Conservation (phyloP, 2,888 invertebrate species). For the Nemotelus nigrinus region DNA sequence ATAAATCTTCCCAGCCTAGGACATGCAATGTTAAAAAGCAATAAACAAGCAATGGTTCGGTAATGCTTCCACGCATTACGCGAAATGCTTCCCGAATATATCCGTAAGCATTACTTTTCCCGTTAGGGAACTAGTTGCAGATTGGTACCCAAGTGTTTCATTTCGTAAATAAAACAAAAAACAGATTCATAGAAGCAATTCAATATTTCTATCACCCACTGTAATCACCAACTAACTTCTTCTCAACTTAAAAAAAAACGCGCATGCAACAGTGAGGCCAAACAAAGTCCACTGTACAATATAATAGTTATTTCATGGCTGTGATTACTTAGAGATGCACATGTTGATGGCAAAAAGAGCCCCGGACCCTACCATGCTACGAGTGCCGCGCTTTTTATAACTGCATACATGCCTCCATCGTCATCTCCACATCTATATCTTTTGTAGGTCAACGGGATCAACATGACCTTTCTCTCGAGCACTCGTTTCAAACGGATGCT, state of each 20-base stretch:
- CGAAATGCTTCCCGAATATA: too few relatives aligned
- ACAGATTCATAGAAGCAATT: background rate
- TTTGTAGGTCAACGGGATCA: constrained; percentile 25
- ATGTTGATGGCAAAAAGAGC: constrained; percentile 15
- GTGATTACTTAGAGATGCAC: constrained; percentile 18
- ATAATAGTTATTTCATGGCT: background rate
- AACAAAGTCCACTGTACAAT: too few relatives aligned
- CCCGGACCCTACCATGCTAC: background rate
- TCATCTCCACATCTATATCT: background rate
- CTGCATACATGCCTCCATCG: background rate
- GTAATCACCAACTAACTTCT: background rate
- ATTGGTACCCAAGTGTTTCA: too few relatives aligned
- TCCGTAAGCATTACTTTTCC: too few relatives aligned
- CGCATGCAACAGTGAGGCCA: too few relatives aligned
- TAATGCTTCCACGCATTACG: too few relatives aligned
- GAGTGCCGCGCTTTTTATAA: background rate
- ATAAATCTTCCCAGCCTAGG: too few relatives aligned
- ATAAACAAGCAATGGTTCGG: too few relatives aligned
- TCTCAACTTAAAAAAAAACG: too few relatives aligned
- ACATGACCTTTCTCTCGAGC: constrained; percentile 10
- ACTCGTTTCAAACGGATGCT: background rate
- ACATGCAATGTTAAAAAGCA: too few relatives aligned
- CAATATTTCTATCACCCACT: background rate
- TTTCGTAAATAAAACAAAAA: too few relatives aligned
- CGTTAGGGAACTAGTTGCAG: too few relatives aligned